Conservation (phyloP, 2,888 invertebrate species). For the Pollenia griseotomentosa region DNA sequence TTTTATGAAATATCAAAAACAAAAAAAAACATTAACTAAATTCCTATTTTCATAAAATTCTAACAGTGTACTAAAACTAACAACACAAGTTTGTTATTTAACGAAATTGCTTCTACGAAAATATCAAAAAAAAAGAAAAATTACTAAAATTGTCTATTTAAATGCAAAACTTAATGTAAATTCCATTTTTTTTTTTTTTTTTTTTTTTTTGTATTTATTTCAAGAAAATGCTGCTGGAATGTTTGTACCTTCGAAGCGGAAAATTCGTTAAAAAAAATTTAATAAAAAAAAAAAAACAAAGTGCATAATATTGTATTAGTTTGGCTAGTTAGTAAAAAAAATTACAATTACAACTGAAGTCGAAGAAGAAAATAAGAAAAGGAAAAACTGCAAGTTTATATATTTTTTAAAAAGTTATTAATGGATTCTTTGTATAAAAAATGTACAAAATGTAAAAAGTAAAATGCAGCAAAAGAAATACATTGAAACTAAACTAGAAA, state of each 20-base stretch:
- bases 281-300: conserved; percentile 1
- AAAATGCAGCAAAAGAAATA: conserved; percentile 2
- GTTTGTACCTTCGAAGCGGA: conserved; percentile 30
- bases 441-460: not conserved
- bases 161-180: conserved; percentile 66
- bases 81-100: conserved; percentile 53
- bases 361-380: not conserved
- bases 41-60: conserved; percentile 52
- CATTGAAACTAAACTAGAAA: conserved; percentile 25
- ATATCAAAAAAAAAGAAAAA: not conserved
- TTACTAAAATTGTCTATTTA: conserved; percentile 50
- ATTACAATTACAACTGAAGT: conserved; percentile 8
- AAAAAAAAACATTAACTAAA: conserved; percentile 7
- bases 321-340: conserved; percentile 36
- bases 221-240: conserved; percentile 21
- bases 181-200: conserved; percentile 13
- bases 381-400: conserved; percentile 13
- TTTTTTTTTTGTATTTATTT: not conserved
- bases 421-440: conserved; percentile 42
- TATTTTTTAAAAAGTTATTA: conserved; percentile 50
- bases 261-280: not conserved
- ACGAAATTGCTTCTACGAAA: conserved; percentile 34
- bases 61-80: conserved; percentile 41
- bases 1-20: not conserved
- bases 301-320: conserved; percentile 35